Conservation (phyloP, 2,113 vertebrate species). For the Oplegnathus fasciatus region DNA sequence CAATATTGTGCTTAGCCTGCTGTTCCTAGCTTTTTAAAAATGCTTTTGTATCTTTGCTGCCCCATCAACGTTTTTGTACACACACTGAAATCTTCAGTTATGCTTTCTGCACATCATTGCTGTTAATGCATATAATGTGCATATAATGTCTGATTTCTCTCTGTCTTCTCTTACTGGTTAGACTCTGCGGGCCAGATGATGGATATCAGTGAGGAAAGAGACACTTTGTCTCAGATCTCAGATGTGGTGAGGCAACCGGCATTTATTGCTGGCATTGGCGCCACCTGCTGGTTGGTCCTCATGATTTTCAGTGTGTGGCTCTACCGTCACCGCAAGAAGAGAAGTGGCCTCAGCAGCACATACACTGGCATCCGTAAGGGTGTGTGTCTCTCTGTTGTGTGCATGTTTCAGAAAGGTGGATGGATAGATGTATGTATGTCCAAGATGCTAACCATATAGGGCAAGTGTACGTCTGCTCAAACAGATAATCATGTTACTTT, state of each 20-base stretch:
- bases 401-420: not conserved
- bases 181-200: constrained; percentile 93
- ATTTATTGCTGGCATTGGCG: constrained; percentile 94
- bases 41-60: not conserved
- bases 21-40: not conserved
- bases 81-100: not conserved
- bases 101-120: not conserved
- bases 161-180: constrained; percentile 58
- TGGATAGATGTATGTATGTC: not conserved
- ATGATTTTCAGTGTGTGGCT: constrained; percentile 98
- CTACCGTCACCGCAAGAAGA: constrained; percentile 94
- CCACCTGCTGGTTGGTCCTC: constrained; percentile 94
- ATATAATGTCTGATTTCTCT: not conserved
- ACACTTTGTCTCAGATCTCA: constrained; percentile 92
- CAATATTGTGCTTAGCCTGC: not conserved
- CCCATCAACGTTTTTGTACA: not conserved
- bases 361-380: constrained; percentile 96
- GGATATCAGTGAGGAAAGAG: constrained; percentile 84
- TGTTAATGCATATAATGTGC: not conserved
- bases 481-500: not conserved
- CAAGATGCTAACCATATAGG: not conserved
- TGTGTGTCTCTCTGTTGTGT: constrained; percentile 62
- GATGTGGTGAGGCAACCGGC: constrained; percentile 95
- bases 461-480: not conserved
- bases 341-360: constrained; percentile 91